Conservation (phyloP, 2,797 vertebrate species). For the Esox masquinongy region DNA sequence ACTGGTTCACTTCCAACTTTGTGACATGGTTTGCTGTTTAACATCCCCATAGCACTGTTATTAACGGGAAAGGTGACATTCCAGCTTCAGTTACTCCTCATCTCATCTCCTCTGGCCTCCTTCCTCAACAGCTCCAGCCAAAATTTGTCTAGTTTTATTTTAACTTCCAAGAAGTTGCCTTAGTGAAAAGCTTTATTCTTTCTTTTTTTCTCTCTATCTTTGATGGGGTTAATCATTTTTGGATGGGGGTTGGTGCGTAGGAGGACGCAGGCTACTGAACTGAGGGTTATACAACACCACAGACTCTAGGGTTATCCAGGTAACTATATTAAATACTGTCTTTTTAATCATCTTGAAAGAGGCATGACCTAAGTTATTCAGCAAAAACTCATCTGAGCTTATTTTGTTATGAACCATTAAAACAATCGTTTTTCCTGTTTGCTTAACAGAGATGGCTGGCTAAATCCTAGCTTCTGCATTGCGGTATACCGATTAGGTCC, state of each 20-base stretch:
- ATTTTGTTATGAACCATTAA: too few relatives aligned
- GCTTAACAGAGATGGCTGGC: too few relatives aligned
- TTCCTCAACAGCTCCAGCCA: slow-evolving; percentile 53
- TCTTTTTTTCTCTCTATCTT: slow-evolving; percentile 56
- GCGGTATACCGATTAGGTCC: too few relatives aligned
- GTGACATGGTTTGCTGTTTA: background rate
- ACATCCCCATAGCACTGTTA: background rate
- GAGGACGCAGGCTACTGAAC: slow-evolving; percentile 1
- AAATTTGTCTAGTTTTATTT: slow-evolving; percentile 66
- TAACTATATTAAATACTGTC: too few relatives aligned
- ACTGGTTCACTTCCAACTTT: background rate
- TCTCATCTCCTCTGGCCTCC: slow-evolving; percentile 24
- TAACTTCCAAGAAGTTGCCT: slow-evolving; percentile 88
- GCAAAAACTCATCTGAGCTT: too few relatives aligned
- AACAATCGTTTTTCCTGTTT: too few relatives aligned
- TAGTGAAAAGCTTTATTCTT: slow-evolving; percentile 28
- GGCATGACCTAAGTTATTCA: too few relatives aligned
- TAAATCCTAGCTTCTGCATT: too few relatives aligned
- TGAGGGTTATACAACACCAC: too few relatives aligned
- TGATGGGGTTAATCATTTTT: slow-evolving; percentile 34
- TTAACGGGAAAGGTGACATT: background rate
- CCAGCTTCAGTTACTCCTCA: background rate
- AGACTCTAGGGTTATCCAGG: too few relatives aligned
- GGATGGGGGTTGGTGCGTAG: slow-evolving; percentile 25
- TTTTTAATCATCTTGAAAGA: too few relatives aligned